phyloP scores from a whole-genome alignment of 2,888 invertebrate genomes.

The Cosmorhoe ocellata region DNA sequence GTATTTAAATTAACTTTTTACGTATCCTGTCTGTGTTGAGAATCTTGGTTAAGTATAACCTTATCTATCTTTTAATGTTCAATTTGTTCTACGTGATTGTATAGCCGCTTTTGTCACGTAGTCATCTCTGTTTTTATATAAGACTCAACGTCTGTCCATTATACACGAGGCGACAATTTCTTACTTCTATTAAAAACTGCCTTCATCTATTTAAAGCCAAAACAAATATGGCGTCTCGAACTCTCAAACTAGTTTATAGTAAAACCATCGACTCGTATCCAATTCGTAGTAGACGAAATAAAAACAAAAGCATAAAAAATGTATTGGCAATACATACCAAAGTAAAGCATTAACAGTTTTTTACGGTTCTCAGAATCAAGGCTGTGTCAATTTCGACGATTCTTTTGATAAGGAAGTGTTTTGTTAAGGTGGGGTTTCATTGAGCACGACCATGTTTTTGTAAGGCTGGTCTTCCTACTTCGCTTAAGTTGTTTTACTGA shows the following conservation, averaged over 20 bases:
- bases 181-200: no score
- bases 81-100: conserved; percentile 1
- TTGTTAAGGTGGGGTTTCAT: background rate
- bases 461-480: no score
- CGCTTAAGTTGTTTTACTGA: no score
- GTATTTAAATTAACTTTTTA: conserved; percentile 48
- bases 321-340: conserved; percentile 14
- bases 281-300: conserved; percentile 12
- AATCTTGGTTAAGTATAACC: conserved; percentile 5
- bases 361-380: conserved; percentile 28
- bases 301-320: conserved; percentile 21
- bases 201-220: background rate
- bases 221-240: background rate
- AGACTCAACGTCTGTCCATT: background rate
- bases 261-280: conserved; percentile 4
- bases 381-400: conserved; percentile 16
- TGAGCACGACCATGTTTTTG: background rate
- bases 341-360: conserved; percentile 26
- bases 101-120: no score
- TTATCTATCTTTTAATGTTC: conserved; percentile 4
- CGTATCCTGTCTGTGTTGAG: conserved; percentile 32
- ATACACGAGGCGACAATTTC: no score
- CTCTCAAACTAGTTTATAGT: conserved; percentile 2
- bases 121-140: background rate
- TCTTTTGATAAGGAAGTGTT: conserved; percentile 24